Percentiles rank a stretch among this genome's conserved stretches.
These are phyloP conservation scores for Chaenocephalus aceratus DNA, from an alignment of 2,113 vertebrate genomes.

Conservation along the genomic window DNA sequence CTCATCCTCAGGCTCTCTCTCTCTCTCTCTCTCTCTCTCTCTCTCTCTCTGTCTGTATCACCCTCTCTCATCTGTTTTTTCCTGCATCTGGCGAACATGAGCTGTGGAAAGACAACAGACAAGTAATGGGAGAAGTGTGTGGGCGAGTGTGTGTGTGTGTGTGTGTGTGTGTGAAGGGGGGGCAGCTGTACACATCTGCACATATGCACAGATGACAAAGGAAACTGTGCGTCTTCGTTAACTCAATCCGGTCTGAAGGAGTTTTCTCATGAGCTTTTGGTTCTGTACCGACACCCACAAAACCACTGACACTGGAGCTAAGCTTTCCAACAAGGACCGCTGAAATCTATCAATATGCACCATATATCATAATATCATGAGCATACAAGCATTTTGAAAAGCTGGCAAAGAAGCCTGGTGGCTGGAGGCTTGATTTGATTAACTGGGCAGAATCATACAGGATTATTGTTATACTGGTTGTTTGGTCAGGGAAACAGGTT, in stretches of 20 bases:
- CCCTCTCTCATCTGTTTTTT: constrained; percentile 48
- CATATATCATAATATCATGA: constrained; percentile 17
- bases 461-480: not conserved
- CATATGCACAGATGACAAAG: constrained; percentile 54
- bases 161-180: constrained; percentile 29
- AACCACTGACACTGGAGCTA: constrained; percentile 57
- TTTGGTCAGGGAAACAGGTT: not conserved
- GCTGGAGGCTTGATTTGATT: constrained; percentile 19
- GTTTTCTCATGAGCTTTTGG: constrained; percentile 47
- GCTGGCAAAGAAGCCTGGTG: not conserved
- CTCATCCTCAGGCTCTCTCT: constrained; percentile 14
- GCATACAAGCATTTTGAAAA: not conserved
- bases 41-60: not conserved
- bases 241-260: constrained; percentile 49
- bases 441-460: not conserved
- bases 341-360: constrained; percentile 30
- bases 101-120: constrained; percentile 63
- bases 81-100: constrained; percentile 67
- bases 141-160: constrained; percentile 35
- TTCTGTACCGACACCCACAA: constrained; percentile 47
- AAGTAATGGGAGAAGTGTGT: constrained; percentile 62
- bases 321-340: constrained; percentile 26
- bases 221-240: constrained; percentile 46
- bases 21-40: not conserved
- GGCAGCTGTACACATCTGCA: constrained; percentile 47